Base-by-base conservation (phyloP, 2,797 vertebrate species). In the Sebastes jordani region DNA sequence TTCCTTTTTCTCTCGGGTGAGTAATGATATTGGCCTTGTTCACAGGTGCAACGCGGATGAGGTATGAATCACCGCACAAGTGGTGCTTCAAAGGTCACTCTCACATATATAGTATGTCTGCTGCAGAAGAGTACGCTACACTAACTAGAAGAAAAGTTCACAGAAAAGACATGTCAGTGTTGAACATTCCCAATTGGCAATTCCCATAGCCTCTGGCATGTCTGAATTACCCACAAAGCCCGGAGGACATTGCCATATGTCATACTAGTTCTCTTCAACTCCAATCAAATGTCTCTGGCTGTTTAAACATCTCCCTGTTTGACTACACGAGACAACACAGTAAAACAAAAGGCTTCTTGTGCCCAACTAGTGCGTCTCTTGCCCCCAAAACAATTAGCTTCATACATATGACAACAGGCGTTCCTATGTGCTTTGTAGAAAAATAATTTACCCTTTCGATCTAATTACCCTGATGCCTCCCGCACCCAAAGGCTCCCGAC, bases 1-100 rank as follows among this genome's bases (percentile, higher is more conserved):
- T 91, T 92, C 81, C 84, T 64, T 60, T 78, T 86, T 71, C 90
- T 89, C 88, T 22, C 22, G 80, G 74, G 86, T 91, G 90, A 92
- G 89, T 86, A 89, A 91, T 84, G 77, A 91, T 80, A 88, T 85
- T 89, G 87, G 63, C 69, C 82, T 89, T 82, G 73, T 86, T 85
- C 86, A 78, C 93, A 93, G 92, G 89, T 93, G 90, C 89, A 88
- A 72, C 64, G 20, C 9, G 20, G 82, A 91, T 42, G 74, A 78
- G 74, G 75, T 82, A 91, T 88, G 90, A 92, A 90, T 91, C 87
- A 81, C 79, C 68, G 32, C 73, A 89, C 81, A 80, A 86, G 76
- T 78, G 16, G 78, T 64, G 70, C 80, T 88, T 86, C 69, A 83
- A 84, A 87, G 88, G 88, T 84, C 85, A 87, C 52, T 42, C n/a